Percentiles rank a stretch among this genome's conserved stretches.
Conservation (phyloP, 2,113 vertebrate genomes). For the Cyrtonyx montezumae region DNA sequence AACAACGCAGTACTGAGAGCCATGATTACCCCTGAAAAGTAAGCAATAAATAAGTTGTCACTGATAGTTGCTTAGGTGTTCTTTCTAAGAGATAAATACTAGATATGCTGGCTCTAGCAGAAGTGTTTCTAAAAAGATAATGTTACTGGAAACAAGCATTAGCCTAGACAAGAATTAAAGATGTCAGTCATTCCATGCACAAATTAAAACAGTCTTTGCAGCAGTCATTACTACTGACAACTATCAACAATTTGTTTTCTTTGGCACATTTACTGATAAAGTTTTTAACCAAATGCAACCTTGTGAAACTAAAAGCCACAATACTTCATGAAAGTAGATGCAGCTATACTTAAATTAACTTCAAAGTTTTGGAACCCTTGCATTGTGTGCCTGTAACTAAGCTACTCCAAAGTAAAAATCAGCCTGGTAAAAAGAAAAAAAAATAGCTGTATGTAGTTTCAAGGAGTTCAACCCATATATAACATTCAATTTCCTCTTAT, state of each 20-base stretch:
- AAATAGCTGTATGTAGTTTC: neutral
- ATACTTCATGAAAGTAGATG: neutral
- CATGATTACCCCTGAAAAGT: slow-evolving; percentile 84
- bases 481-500: neutral
- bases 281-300: neutral
- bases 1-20: slow-evolving; percentile 84
- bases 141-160: neutral
- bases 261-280: neutral
- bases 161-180: neutral
- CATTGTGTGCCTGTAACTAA: neutral
- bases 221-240: neutral
- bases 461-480: neutral
- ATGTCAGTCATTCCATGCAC: neutral
- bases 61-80: neutral
- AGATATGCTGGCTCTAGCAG: neutral
- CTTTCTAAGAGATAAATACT: neutral
- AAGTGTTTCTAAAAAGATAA: neutral
- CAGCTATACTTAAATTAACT: neutral
- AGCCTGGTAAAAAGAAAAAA: neutral
- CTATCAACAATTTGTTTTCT: neutral
- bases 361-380: neutral
- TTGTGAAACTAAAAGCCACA: neutral
- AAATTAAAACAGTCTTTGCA: neutral
- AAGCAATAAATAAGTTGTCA: neutral
- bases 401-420: neutral